Evolutionary conservation across 2,113 vertebrate genomes (phyloP).

Genomic region (Mystacornis crossleyi): DNA sequence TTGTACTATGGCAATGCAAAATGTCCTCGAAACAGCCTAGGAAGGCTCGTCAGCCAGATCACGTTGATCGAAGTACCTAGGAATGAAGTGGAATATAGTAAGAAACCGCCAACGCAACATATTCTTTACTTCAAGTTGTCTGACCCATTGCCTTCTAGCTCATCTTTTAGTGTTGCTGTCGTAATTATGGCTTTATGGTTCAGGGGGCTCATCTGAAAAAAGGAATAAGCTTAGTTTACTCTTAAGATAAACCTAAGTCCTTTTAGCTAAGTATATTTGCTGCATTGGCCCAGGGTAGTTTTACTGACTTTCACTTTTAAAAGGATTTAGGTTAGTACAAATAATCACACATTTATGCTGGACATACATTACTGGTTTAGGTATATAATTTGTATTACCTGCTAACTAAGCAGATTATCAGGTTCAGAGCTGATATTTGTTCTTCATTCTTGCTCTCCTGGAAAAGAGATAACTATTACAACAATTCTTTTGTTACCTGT

Average conservation of each 20-base stretch:
- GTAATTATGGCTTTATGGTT: background rate
- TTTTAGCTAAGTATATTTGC: background rate
- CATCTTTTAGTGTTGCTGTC: background rate
- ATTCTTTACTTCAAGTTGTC: background rate
- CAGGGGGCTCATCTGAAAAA: background rate
- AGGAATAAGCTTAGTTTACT: background rate
- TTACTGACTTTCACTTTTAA: background rate
- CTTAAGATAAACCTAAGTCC: background rate
- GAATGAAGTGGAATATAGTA: background rate
- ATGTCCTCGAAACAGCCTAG: background rate
- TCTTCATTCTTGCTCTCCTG: slow-evolving; percentile 90
- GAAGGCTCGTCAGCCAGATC: slow-evolving; percentile 90
- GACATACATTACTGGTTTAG: background rate
- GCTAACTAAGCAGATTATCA: slow-evolving; percentile 96
- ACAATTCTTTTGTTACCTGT: background rate
- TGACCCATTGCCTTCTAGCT: background rate
- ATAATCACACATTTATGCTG: background rate
- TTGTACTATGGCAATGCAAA: background rate
- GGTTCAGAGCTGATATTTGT: slow-evolving; percentile 88
- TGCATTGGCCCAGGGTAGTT: background rate
- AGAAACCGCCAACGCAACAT: background rate
- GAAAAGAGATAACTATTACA: background rate
- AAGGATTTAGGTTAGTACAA: background rate
- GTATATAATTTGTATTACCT: slow-evolving; percentile 76
- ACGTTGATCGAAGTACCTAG: slow-evolving; percentile 93